These are phyloP conservation scores for Acrossocheilus wenchowensis DNA, from an alignment of 2,797 vertebrate genomes.

Conservation along the genomic window DNA sequence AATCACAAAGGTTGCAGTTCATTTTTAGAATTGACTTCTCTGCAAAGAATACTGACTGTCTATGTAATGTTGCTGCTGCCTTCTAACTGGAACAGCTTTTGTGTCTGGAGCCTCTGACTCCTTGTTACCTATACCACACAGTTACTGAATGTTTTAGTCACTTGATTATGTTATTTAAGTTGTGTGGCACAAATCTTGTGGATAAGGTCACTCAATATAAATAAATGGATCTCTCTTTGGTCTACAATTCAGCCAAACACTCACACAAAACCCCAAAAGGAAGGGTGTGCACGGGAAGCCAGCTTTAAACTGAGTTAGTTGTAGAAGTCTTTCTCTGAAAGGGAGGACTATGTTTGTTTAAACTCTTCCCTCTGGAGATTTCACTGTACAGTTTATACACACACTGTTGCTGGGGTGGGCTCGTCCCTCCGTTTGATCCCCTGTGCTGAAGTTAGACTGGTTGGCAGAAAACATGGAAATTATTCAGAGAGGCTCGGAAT, in stretches of 20 bases:
- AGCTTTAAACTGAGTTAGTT: conserved; percentile 2
- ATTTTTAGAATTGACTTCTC: neutral
- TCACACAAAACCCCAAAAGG: conserved; percentile 10
- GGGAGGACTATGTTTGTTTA: conserved; percentile 38
- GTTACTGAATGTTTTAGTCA: neutral
- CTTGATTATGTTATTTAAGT: conserved; percentile 1
- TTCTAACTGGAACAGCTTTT: neutral
- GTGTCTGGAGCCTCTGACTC: neutral
- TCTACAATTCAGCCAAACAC: conserved; percentile 12
- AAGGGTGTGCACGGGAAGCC: conserved; percentile 36
- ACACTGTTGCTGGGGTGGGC: conserved; percentile 1
- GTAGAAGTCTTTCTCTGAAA: conserved; percentile 25
- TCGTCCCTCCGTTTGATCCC: conserved; percentile 32
- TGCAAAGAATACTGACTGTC: neutral
- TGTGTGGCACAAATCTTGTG: conserved; percentile 15
- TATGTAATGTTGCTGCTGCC: neutral
- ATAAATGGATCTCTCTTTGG: conserved; percentile 18
- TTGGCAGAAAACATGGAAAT: conserved; percentile 40
- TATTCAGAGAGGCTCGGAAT: conserved; percentile 2
- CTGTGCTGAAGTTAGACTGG: conserved; percentile 26
- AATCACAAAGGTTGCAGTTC: neutral
- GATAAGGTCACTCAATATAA: conserved; percentile 8
- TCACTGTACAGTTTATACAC: conserved; percentile 22
- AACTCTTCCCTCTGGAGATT: conserved; percentile 42
- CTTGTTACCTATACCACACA: conserved; percentile 15